Evolutionary conservation across 2,888 invertebrate species (phyloP), one percentile per base, ranked within the genome.

Genomic region (Chalcis sispes): DNA sequence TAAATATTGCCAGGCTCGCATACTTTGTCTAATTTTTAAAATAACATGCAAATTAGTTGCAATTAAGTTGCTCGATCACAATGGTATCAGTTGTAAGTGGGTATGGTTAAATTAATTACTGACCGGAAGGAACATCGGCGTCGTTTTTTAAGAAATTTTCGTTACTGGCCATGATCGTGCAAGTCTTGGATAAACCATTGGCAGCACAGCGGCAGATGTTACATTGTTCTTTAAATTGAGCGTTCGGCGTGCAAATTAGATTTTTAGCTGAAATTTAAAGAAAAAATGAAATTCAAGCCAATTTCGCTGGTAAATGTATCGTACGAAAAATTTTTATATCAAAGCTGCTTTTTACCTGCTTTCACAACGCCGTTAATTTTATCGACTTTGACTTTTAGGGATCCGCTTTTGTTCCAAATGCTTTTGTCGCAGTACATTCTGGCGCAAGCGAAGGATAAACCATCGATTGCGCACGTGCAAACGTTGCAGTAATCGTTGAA

Each of bases 201-300:
- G 5, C 18, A 0, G 66, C 54, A 81, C 92, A 92, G n/a, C 89
- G 88, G 81, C 92, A 92, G 83, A 89, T 90, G 80, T 92, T 92
- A 84, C 92, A 92, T 71, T 91, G 91, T 71, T 91, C 36, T 27
- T 58, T 76, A 56, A 73, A 73, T 0, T n/a, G 20, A 10, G 15
- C 29, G 15, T 58, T 32, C 10, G 76, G 76, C 15, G 20, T 15
- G 15, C 50, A 50, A 23, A 23, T 23, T 50, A 8, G 1, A 8
- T 23, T 50, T 20, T 50, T 18, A 10, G 4, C 50, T 50, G 1
- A 18, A 23, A 18, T n/a, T 20, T 23, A 23, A 50, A 48, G 10
- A 13, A 1, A n/a, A 48, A 0, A 15, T 48, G n/a, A 48, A 1
- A 50, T 23, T 23, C 15, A n/a, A n/a, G 0, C 18, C 4, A 23